These are phyloP conservation scores for Saturnia pavonia DNA, from an alignment of 2,888 invertebrate genomes.

Conservation along the genomic window DNA sequence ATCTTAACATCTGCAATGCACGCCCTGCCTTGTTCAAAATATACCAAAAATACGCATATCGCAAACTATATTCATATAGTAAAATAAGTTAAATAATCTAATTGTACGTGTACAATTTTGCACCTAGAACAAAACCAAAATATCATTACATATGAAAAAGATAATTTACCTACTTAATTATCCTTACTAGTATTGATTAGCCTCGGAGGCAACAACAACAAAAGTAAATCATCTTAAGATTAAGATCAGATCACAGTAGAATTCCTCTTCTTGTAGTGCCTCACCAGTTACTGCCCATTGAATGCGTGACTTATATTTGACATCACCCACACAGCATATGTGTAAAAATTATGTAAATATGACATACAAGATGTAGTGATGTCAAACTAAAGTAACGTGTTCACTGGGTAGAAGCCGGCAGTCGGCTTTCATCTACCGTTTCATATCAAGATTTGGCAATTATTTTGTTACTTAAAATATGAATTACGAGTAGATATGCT, in stretches of 20 bases:
- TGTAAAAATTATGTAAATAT: too few relatives aligned
- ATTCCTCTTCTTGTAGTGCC: neutral
- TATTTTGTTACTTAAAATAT: neutral
- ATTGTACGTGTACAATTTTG: neutral
- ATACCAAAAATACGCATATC: slow-evolving; percentile 29
- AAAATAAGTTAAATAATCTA: neutral
- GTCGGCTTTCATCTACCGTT: too few relatives aligned
- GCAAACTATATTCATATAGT: slow-evolving; percentile 14
- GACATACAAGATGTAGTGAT: too few relatives aligned
- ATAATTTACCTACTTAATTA: neutral
- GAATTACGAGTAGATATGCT: neutral
- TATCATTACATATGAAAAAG: neutral
- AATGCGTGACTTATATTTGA: too few relatives aligned
- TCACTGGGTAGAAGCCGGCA: too few relatives aligned
- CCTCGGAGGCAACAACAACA: neutral
- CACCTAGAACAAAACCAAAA: neutral
- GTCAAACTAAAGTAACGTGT: too few relatives aligned
- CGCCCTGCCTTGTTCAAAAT: slow-evolving; percentile 33
- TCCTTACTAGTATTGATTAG: neutral
- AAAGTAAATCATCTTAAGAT: neutral
- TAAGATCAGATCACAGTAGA: neutral
- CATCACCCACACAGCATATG: too few relatives aligned
- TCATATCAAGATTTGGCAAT: neutral
- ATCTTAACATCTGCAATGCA: slow-evolving; percentile 37
- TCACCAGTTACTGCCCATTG: neutral